Evolutionary conservation across 2,888 invertebrate species (phyloP).

Genomic region (Tetranychus piercei): DNA sequence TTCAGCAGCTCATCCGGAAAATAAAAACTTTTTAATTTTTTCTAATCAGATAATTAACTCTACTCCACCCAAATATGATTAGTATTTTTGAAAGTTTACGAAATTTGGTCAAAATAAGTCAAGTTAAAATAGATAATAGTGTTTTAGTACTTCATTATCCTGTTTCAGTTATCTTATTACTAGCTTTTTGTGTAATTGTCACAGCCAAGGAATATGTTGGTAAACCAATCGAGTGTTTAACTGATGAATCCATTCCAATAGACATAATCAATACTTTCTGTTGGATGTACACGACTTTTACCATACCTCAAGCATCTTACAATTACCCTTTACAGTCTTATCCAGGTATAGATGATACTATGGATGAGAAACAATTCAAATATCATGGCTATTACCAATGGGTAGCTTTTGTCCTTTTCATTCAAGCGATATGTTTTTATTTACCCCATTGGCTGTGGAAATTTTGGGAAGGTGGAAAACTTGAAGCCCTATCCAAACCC

Average conservation of each 20-base stretch:
- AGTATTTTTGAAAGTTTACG: conserved; percentile 39
- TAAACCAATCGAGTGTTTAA: conserved; percentile 28
- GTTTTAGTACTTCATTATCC: conserved; percentile 29
- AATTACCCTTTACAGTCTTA: conserved; percentile 41
- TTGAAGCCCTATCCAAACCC: not conserved
- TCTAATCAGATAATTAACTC: not conserved
- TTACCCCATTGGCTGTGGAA: not conserved
- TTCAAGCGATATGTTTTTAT: not conserved
- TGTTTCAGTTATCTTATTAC: conserved; percentile 27
- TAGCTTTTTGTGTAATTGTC: conserved; percentile 28
- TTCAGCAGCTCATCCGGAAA: no score
- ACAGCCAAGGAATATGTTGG: conserved; percentile 29
- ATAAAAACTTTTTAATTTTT: not conserved
- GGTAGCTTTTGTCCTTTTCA: not conserved
- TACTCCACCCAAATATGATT: not conserved
- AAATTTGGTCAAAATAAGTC: conserved; percentile 47
- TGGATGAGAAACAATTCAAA: conserved; percentile 25
- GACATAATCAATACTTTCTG: conserved; percentile 61
- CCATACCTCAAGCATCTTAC: conserved; percentile 55
- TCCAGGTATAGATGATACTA: conserved; percentile 45
- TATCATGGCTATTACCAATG: conserved; percentile 31
- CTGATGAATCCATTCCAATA: not conserved
- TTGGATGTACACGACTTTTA: conserved; percentile 81
- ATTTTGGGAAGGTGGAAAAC: not conserved
- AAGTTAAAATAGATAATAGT: conserved; percentile 28